Conservation (phyloP, 2,797 vertebrate genomes). For the Galagoides demidoff region DNA sequence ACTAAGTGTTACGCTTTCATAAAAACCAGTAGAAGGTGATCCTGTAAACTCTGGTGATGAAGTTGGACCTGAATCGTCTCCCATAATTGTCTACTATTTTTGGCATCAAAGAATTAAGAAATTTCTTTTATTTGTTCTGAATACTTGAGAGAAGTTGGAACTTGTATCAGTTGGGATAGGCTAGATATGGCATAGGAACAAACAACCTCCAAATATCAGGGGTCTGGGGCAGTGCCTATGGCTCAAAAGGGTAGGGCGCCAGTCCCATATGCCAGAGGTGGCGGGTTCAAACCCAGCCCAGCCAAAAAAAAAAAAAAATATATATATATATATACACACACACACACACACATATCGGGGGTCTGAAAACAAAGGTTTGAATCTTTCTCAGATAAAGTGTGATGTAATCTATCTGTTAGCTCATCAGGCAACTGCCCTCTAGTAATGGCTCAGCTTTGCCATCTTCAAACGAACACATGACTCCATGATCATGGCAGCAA, state of each 20-base stretch:
- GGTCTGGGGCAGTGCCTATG: neutral
- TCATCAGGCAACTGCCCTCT: neutral
- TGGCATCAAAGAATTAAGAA: neutral
- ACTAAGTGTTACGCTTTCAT: neutral
- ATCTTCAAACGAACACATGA: neutral
- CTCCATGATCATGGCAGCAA: neutral
- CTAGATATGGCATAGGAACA: neutral
- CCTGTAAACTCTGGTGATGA: neutral
- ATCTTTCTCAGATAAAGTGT: neutral
- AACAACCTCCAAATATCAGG: neutral
- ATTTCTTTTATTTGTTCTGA: conserved; percentile 16
- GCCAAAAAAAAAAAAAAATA: too few relatives aligned
- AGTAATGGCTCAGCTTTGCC: neutral
- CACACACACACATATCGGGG: too few relatives aligned
- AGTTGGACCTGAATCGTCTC: neutral
- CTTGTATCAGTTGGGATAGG: neutral
- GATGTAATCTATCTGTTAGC: neutral
- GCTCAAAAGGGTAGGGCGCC: too few relatives aligned
- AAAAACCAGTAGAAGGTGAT: neutral
- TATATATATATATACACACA: too few relatives aligned
- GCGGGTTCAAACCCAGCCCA: too few relatives aligned
- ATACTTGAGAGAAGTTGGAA: neutral
- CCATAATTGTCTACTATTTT: neutral
- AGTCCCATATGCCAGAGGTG: too few relatives aligned
- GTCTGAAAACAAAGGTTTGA: neutral